These are phyloP conservation scores for Cacoxenus indagator DNA, from an alignment of 2,888 invertebrate species.

Conservation along the genomic window DNA sequence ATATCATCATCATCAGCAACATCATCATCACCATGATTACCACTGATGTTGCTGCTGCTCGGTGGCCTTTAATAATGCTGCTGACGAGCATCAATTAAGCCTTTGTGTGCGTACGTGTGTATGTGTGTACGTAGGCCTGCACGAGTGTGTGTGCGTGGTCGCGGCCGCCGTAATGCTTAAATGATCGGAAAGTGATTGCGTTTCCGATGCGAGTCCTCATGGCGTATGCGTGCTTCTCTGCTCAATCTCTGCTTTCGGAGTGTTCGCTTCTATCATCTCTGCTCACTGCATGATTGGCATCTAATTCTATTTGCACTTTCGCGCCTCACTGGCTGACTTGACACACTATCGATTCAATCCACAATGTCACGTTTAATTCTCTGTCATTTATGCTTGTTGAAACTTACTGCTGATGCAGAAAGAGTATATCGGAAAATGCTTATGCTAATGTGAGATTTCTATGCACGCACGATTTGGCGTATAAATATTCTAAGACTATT, in stretches of 20 bases:
- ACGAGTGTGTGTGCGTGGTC: neutral
- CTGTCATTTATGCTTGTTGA: conserved; percentile 10
- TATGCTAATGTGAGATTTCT: neutral
- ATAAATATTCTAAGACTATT: no score
- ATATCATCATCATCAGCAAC: neutral
- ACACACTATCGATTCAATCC: neutral
- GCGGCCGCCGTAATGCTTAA: conserved; percentile 4
- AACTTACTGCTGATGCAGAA: neutral
- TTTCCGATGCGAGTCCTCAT: conserved; percentile 4
- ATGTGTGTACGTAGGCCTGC: neutral
- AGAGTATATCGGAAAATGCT: neutral
- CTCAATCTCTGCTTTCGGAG: neutral
- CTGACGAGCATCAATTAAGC: conserved; percentile 20
- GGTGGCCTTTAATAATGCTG: conserved; percentile 14
- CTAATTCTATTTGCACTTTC: conserved; percentile 18
- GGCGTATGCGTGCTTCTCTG: neutral
- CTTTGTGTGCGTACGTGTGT: neutral
- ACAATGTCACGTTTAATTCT: neutral
- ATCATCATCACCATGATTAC: neutral
- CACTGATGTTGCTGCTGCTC: neutral
- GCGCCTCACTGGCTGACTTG: neutral
- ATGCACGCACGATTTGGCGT: neutral
- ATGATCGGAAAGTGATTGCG: conserved; percentile 13
- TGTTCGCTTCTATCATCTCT: neutral
- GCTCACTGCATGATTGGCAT: conserved; percentile 13